Base-by-base conservation (phyloP, 2,113 vertebrate species). In the Ciconia stormi region DNA sequence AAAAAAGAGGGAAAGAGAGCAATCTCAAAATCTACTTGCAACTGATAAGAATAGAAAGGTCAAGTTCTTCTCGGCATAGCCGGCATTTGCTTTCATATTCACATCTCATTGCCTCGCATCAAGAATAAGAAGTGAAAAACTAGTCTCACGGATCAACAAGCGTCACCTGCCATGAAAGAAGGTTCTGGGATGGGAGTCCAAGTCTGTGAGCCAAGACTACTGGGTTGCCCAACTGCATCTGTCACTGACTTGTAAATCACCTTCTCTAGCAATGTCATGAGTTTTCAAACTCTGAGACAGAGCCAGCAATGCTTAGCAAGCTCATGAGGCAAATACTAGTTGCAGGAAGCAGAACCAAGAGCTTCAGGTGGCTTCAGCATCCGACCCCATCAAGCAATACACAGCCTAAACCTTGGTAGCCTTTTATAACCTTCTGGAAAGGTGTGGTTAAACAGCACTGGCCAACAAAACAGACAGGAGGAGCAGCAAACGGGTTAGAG, bases 41-140 rank as follows among this genome's bases (percentile, higher is more conserved):
- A 82, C 67, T 77, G 86, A 84, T 89, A 96, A 92, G 89, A 95
- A 89, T 38, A 89, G 74, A 96, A 97, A 95, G 90, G 95, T 91
- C 95, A 96, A 81, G 36, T 91, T 94, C 88, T 95, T 91, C 90
- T 91, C 52, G 30, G 67, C 13, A 23, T 82, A 88, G 67, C 53
- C 5, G 21, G 26, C 95, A 92, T 95, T 96, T 94, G 67, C 74
- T 95, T 96, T 95, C 83, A 81, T 95, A 96, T 91, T 96, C 95
- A 94, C 88, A 90, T 91, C 94, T 96, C 90, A 89, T 96, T 95
- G 85, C 71, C 74, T 96, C 38, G 2, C 81, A 50, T 91, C 91
- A 93, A 93, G 91, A 95, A 91, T 82, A 93, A 91, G 85, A 95
- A 95, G 67, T 59, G 92, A 87, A 95, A 83, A 94, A 67, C 55